These are phyloP conservation scores for Dromaius novaehollandiae DNA, from an alignment of 2,113 vertebrate species.

Conservation along the genomic window DNA sequence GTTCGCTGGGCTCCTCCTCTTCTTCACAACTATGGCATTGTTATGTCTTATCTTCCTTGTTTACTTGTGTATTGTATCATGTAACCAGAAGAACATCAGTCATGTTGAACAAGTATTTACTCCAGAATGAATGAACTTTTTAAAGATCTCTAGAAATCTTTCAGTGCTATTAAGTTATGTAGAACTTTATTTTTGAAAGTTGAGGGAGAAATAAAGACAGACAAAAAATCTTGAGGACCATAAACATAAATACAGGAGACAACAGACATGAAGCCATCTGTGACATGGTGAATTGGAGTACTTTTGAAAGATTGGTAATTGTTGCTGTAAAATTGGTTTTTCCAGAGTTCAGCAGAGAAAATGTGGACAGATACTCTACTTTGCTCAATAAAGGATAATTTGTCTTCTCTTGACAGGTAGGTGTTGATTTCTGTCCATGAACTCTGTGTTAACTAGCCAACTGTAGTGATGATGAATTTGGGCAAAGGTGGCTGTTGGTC, in stretches of 20 bases:
- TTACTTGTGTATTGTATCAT: conserved; percentile 47
- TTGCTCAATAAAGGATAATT: not conserved
- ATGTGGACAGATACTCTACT: not conserved
- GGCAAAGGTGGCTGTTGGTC: not conserved
- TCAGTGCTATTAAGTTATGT: not conserved
- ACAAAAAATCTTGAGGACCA: not conserved
- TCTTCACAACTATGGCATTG: conserved; percentile 82
- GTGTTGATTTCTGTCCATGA: not conserved
- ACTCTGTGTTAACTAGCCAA: not conserved
- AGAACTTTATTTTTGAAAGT: not conserved
- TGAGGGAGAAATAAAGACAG: not conserved
- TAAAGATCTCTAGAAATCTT: not conserved
- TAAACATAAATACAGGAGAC: not conserved
- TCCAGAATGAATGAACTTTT: conserved; percentile 49
- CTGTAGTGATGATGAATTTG: not conserved
- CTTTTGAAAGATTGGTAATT: not conserved
- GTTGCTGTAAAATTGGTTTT: not conserved
- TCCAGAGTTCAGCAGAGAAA: not conserved
- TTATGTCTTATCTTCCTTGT: conserved; percentile 80
- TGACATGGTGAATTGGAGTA: not conserved
- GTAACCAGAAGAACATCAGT: not conserved
- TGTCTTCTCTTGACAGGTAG: not conserved
- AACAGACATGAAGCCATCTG: not conserved
- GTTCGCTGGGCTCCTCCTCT: conserved; percentile 84
- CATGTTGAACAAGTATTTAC: conserved; percentile 22